These are phyloP conservation scores for Agrilus cyanescens DNA, from an alignment of 2,888 invertebrate genomes.

Conservation along the genomic window DNA sequence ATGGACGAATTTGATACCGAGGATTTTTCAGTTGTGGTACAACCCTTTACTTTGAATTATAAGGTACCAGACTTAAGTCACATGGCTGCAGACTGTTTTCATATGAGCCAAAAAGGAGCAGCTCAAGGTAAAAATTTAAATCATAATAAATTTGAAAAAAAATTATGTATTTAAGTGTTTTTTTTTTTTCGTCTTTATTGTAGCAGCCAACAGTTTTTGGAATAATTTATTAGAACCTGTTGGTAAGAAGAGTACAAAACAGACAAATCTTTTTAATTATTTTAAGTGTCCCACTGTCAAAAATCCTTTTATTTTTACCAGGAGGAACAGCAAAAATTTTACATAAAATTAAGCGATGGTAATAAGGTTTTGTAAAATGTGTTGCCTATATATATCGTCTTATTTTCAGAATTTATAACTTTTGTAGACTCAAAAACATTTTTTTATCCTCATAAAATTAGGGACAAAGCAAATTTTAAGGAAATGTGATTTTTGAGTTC, in stretches of 20 bases:
- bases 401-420: too few relatives aligned
- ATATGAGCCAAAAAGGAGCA: slow-evolving; percentile 70
- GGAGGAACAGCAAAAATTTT: slow-evolving; percentile 22
- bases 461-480: too few relatives aligned
- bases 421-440: too few relatives aligned
- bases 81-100: slow-evolving; percentile 66
- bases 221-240: slow-evolving; percentile 47
- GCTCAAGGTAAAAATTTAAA: slow-evolving; percentile 45
- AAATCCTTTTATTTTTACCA: slow-evolving; percentile 37
- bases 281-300: slow-evolving; percentile 39
- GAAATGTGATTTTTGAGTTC: too few relatives aligned
- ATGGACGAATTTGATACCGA: slow-evolving; percentile 37
- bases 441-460: too few relatives aligned
- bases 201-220: slow-evolving; percentile 47
- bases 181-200: slow-evolving; percentile 16
- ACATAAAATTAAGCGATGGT: too few relatives aligned
- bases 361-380: too few relatives aligned
- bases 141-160: neutral
- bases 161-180: neutral
- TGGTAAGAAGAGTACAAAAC: slow-evolving; percentile 33
- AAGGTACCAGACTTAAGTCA: slow-evolving; percentile 57
- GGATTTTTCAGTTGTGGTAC: slow-evolving; percentile 61
- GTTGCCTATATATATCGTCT: too few relatives aligned
- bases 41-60: slow-evolving; percentile 61
- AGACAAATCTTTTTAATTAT: slow-evolving; percentile 22